Evolutionary conservation across 2,113 vertebrate species (phyloP).

Genomic region (Suncus etruscus): DNA sequence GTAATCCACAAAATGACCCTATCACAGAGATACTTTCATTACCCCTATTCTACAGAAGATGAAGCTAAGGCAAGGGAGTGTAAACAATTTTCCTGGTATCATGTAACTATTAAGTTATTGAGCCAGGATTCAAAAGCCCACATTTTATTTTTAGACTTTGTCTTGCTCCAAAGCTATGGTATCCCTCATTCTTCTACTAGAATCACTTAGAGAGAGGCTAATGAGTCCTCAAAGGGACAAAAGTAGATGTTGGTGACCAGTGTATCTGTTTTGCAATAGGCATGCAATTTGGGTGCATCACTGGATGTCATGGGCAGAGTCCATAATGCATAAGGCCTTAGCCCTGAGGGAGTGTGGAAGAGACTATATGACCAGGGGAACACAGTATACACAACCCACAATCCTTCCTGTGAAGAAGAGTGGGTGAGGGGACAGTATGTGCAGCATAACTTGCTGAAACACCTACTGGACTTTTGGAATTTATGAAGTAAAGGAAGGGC

Average conservation of each 20-base stretch:
- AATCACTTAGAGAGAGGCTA: background rate
- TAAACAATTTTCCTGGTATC: background rate
- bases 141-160: background rate
- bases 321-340: background rate
- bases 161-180: background rate
- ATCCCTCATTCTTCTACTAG: background rate
- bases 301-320: background rate
- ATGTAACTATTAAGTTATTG: background rate
- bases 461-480: background rate
- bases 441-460: background rate
- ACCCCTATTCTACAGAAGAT: background rate
- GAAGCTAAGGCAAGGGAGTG: constrained; percentile 4
- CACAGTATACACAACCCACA: rapidly evolving
- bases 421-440: background rate
- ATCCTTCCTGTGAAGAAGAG: too few relatives aligned
- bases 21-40: background rate
- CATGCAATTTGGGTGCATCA: background rate
- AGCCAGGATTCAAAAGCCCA: background rate
- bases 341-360: background rate
- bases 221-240: background rate
- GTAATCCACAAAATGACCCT: background rate
- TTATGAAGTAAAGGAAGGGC: background rate
- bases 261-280: background rate
- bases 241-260: background rate
- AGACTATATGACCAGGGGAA: too few relatives aligned